Conservation (phyloP, 2,113 vertebrate genomes). For the Ptilorrhoa leucosticta region DNA sequence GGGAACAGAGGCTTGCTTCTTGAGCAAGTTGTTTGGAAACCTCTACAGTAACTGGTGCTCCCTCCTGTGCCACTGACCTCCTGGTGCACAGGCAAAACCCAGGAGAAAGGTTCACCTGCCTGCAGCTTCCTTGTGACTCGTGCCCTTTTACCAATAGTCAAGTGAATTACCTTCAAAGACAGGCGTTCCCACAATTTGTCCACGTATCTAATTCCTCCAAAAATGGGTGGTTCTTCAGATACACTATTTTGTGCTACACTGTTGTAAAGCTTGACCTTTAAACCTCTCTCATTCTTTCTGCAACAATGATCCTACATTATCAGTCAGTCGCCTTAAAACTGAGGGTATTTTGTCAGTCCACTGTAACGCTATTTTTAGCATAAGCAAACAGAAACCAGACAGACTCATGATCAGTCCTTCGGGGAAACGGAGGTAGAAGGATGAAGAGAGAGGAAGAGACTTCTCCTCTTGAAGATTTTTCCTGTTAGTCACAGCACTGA, state of each 20-base stretch:
- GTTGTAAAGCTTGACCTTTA: background rate
- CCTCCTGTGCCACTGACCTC: background rate
- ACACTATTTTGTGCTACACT: background rate
- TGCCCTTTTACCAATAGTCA: background rate
- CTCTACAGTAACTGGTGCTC: accelerated
- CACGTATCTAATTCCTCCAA: background rate
- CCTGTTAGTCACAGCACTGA: conserved; percentile 51
- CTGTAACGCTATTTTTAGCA: conserved; percentile 24
- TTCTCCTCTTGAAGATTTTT: conserved; percentile 53
- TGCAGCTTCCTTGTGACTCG: background rate
- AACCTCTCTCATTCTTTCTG: background rate
- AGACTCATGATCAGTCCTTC: background rate
- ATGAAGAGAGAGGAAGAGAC: conserved; percentile 37
- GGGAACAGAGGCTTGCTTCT: background rate
- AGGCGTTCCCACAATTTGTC: background rate
- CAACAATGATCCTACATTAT: background rate
- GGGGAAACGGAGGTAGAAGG: conserved; percentile 9
- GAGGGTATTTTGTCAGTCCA: background rate
- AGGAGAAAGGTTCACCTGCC: background rate
- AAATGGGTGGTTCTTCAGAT: background rate
- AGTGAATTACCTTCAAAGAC: background rate
- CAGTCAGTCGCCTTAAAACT: background rate
- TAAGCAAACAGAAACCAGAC: conserved; percentile 35
- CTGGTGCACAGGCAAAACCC: background rate
- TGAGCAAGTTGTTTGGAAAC: background rate